Evolutionary conservation across 1,140 invertebrate species (phyloP), one percentile per base, ranked within the genome.

Genomic region (Papilio polytes): DNA sequence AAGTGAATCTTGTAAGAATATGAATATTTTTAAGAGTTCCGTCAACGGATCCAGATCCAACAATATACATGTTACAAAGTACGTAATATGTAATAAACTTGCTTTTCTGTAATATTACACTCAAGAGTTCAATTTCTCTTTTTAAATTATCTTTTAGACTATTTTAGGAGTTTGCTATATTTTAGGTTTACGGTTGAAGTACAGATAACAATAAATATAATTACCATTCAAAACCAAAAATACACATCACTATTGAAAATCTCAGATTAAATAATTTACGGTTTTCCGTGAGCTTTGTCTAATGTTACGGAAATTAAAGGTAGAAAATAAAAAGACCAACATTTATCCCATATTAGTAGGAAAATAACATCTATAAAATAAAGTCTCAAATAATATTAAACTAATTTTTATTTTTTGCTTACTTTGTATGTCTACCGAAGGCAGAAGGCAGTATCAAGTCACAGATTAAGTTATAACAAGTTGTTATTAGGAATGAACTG

Each of bases 401-500:
- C 0, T 56, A 20, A 1, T 56, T 56, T 56, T n/a, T 56, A 56
- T 0, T 8, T n/a, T 56, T 56, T n/a, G n/a, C n/a, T 56, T 56
- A 56, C 53, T 56, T 56, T 20, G 6, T 70, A 70, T 36, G 13
- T 70, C 12, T 63, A 26, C 22, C 13, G 22, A 63, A 63, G 63
- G 59, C 59, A 12, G 20, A 22, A 63, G 59, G 63, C 63, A 70
- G 26, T 70, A 70, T 3, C 63, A 70, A 31, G 15, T 15, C 46
- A 76, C 46, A 76, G 74, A 76, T 51, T 76, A 76, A 53, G 44
- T 87, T 88, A n/a, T n/a, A 90, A 90, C 91, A 84, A 82, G 88
- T 88, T 85, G 86, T 81, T 36, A 36, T 80, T 74, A 86, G 87
- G 84, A 87, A 70, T 36, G 22, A 84, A 88, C 88, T 84, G 44